These are phyloP conservation scores for Phrynocephalus vlangalii DNA, from an alignment of 2,797 vertebrate species.

Conservation along the genomic window DNA sequence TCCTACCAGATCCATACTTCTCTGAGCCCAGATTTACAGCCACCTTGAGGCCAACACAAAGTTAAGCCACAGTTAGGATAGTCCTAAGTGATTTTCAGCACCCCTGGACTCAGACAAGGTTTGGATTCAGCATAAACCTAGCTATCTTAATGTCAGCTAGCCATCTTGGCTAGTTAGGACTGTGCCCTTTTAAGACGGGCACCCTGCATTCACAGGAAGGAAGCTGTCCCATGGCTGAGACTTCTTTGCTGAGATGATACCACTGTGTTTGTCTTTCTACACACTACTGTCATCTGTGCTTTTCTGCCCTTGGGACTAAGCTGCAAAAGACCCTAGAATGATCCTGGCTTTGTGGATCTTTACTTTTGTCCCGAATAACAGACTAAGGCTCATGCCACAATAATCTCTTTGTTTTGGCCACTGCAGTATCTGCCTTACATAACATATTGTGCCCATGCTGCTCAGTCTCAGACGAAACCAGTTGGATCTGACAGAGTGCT, in stretches of 20 bases:
- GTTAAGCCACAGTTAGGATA: no score
- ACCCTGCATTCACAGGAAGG: neutral
- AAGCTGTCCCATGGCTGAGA: neutral
- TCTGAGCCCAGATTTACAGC: no score
- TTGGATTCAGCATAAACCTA: no score
- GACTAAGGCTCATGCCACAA: neutral
- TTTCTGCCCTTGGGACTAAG: neutral
- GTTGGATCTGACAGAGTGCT: neutral
- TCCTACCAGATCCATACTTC: no score
- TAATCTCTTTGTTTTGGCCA: neutral
- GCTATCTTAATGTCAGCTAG: no score
- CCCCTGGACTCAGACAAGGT: no score
- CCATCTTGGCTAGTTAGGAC: no score
- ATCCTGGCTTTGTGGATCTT: neutral
- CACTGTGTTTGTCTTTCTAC: neutral
- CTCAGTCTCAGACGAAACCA: neutral
- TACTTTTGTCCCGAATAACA: neutral
- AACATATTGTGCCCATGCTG: neutral
- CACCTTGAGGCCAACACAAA: no score
- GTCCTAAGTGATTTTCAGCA: no score
- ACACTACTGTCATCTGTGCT: neutral
- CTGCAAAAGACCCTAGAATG: neutral
- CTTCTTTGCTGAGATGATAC: neutral
- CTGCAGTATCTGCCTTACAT: neutral
- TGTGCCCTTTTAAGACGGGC: neutral